A percentile compares a stretch with the other conserved stretches of the same genome.
Evolutionary conservation across 2,113 vertebrate genomes (phyloP).

Genomic region (Corydoras sp.): DNA sequence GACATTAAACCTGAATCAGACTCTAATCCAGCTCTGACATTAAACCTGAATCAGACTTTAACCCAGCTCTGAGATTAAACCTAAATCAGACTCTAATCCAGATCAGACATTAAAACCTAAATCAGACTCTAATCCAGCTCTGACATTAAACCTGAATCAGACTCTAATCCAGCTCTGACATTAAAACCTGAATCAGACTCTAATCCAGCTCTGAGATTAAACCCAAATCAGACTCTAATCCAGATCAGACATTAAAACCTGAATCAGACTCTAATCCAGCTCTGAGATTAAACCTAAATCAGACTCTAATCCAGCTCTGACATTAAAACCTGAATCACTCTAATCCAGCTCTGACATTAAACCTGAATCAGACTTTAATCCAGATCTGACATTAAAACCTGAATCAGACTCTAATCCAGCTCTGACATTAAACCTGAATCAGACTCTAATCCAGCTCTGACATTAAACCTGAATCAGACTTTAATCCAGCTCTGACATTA

Average conservation of each 20-base stretch:
- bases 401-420: background rate
- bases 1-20: background rate
- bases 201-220: background rate
- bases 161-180: background rate
- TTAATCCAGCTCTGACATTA: background rate
- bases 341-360: background rate
- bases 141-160: background rate
- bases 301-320: background rate
- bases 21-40: no score
- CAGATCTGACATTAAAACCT: background rate
- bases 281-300: background rate
- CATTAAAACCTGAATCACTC: background rate
- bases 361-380: background rate
- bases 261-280: background rate
- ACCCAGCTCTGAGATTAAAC: background rate
- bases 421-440: background rate
- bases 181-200: background rate
- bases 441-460: background rate
- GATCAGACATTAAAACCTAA: background rate
- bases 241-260: background rate
- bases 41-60: background rate
- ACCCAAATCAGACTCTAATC: background rate
- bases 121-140: background rate
- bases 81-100: background rate
- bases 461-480: background rate